Percentiles rank a stretch among this genome's conserved stretches.
These are phyloP conservation scores for Natrix natrix DNA, from an alignment of 2,797 vertebrate genomes.

Conservation along the genomic window DNA sequence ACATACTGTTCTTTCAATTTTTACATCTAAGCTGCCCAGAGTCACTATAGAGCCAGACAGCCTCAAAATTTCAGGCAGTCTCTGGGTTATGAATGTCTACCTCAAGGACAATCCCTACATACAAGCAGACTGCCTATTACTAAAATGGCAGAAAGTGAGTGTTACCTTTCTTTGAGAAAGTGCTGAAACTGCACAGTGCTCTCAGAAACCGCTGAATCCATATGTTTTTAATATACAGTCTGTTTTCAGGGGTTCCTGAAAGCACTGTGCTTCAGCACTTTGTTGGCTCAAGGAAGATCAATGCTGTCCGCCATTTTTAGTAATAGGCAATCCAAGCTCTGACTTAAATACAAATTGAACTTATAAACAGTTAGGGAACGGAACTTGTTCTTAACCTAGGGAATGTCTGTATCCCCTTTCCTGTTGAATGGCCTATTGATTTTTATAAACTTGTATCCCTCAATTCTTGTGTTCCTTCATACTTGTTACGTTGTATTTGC, in stretches of 20 bases:
- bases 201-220: not conserved
- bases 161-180: not conserved
- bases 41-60: not conserved
- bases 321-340: not conserved
- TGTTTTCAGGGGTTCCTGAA: not conserved
- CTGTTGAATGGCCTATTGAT: not conserved
- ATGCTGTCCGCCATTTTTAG: not conserved
- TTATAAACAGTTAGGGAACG: not conserved
- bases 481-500: not conserved
- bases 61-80: not conserved
- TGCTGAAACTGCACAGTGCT: not conserved
- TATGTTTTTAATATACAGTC: not conserved
- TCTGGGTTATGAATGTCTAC: not conserved
- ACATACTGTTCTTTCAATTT: not conserved
- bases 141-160: not conserved
- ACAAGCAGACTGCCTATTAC: not conserved
- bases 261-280: not conserved
- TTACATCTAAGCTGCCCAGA: not conserved
- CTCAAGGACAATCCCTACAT: not conserved
- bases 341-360: not conserved
- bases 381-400: not conserved
- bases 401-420: not conserved
- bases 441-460: not conserved
- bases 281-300: not conserved
- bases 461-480: not conserved